Percentiles rank a stretch among this genome's conserved stretches.
Evolutionary conservation across 2,113 vertebrate genomes (phyloP).

Genomic region (Silurus asotus): DNA sequence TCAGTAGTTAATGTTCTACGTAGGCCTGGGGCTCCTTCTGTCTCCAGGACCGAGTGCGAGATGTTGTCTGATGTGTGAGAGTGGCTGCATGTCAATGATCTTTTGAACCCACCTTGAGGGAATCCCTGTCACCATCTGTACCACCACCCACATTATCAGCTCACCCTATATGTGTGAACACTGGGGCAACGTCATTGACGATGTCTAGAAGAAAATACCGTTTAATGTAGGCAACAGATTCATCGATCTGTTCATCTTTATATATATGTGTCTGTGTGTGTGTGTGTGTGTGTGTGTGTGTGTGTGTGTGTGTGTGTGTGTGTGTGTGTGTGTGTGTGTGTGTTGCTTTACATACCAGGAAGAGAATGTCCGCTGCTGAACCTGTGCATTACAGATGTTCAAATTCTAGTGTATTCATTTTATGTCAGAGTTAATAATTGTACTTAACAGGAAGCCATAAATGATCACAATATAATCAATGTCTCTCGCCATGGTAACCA

Average conservation of each 20-base stretch:
- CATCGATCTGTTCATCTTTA: not conserved
- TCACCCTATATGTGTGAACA: not conserved
- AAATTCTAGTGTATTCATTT: constrained; percentile 2
- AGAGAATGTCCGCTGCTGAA: constrained; percentile 1
- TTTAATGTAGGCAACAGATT: not conserved
- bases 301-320: not conserved
- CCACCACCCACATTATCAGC: not conserved
- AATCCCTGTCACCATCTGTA: not conserved
- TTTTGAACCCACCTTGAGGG: constrained; percentile 2
- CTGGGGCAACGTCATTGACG: not conserved
- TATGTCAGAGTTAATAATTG: constrained; percentile 25
- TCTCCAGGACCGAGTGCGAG: not conserved
- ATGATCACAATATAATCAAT: constrained; percentile 27
- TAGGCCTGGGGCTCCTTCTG: not conserved
- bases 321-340: not conserved
- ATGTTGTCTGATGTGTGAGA: not conserved
- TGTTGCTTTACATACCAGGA: not conserved
- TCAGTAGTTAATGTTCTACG: not conserved
- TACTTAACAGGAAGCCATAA: constrained; percentile 16
- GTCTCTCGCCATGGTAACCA: constrained; percentile 34
- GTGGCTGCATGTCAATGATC: not conserved
- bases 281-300: not conserved
- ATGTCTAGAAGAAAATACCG: not conserved
- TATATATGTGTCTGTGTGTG: not conserved
- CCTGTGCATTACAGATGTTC: constrained; percentile 19